These are phyloP conservation scores for Platerodrilus igneus DNA, from an alignment of 2,888 invertebrate species.

Conservation along the genomic window DNA sequence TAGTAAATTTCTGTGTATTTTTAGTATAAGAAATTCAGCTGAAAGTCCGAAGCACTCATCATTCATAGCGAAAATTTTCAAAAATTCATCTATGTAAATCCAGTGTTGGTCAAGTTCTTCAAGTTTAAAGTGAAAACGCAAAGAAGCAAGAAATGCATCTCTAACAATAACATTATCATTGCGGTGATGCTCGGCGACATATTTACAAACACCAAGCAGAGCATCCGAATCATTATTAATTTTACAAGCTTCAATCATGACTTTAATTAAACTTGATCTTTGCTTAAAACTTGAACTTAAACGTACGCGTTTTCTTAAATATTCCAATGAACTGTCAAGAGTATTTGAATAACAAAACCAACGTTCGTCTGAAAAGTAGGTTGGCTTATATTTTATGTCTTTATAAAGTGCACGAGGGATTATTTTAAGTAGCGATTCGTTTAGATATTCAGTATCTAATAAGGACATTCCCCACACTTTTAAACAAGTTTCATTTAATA, in stretches of 20 bases:
- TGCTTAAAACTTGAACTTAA: slow-evolving; percentile 4
- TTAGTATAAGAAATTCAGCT: no score
- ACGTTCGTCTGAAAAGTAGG: background rate
- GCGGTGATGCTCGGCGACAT: slow-evolving; percentile 7
- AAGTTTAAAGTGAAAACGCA: slow-evolving; percentile 1
- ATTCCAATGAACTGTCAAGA: slow-evolving; percentile 11
- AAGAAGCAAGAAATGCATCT: background rate
- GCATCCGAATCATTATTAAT: slow-evolving; percentile 10
- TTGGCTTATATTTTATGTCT: background rate
- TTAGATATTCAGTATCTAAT: no score
- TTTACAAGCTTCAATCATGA: slow-evolving; percentile 14
- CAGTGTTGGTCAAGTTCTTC: slow-evolving; percentile 9
- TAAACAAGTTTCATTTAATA: slow-evolving; percentile 8
- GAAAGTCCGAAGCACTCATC: no score
- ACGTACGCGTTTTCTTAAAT: slow-evolving; percentile 6
- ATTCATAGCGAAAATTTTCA: slow-evolving; percentile 6
- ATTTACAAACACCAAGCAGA: slow-evolving; percentile 7
- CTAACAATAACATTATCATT: slow-evolving; percentile 11
- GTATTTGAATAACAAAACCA: slow-evolving; percentile 8
- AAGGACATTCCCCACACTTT: slow-evolving; percentile 5
- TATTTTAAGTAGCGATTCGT: no score
- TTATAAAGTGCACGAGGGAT: slow-evolving; percentile 4
- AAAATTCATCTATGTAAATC: slow-evolving; percentile 9
- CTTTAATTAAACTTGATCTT: slow-evolving; percentile 5
- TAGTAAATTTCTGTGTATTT: no score